Evolutionary conservation across 2,888 invertebrate species (phyloP).

Genomic region (Thereva nobilitata): DNA sequence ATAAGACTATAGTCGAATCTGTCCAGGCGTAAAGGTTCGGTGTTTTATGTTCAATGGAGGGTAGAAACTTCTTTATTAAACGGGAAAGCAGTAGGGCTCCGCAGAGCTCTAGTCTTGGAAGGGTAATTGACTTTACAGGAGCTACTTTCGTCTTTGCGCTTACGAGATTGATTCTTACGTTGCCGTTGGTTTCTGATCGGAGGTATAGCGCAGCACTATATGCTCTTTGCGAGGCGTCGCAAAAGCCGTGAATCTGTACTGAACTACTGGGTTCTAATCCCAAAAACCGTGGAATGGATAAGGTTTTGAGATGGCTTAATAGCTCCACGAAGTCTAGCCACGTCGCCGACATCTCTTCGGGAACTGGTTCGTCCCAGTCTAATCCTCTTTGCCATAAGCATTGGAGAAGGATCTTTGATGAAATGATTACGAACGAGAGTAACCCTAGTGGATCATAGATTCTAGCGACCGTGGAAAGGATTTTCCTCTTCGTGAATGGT

Average conservation of each 20-base stretch:
- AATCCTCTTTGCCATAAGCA: not conserved
- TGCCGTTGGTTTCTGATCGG: not conserved
- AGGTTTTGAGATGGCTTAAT: not conserved
- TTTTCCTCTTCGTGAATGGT: not conserved
- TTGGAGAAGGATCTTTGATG: not conserved
- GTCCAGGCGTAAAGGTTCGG: not conserved
- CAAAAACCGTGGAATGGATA: not conserved
- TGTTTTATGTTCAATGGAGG: too few relatives aligned
- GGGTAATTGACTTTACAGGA: not conserved
- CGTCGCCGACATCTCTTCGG: not conserved
- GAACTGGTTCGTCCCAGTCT: not conserved
- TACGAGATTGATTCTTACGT: not conserved
- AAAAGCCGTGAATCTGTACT: slow-evolving; percentile 2
- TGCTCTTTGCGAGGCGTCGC: not conserved
- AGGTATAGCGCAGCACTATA: not conserved
- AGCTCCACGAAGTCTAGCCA: not conserved
- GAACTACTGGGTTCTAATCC: not conserved
- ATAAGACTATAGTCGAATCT: not conserved
- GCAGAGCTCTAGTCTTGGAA: slow-evolving; percentile 9
- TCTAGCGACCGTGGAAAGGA: not conserved
- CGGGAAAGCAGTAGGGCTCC: not conserved
- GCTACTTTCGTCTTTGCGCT: slow-evolving; percentile 1
- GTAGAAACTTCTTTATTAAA: slow-evolving; percentile 2
- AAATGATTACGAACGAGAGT: not conserved
- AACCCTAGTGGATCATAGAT: slow-evolving; percentile 1